phyloP scores from a whole-genome alignment of 2,888 invertebrate genomes.

The Octodonta nipae region DNA sequence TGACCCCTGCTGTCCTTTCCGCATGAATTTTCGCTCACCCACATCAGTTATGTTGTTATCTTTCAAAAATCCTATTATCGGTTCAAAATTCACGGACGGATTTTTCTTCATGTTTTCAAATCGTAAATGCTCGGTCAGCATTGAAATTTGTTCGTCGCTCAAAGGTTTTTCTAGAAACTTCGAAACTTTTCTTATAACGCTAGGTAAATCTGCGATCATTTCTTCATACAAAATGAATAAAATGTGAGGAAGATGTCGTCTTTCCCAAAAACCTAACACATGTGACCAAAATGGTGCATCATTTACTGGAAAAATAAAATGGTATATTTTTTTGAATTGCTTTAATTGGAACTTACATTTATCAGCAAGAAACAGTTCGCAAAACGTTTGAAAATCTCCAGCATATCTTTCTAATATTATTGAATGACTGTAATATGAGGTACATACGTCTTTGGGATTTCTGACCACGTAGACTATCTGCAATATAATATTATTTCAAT shows the following conservation, averaged over 20 bases:
- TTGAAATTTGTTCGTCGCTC: slow-evolving; percentile 17
- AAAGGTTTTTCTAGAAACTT: slow-evolving; percentile 21
- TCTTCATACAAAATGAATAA: slow-evolving; percentile 28
- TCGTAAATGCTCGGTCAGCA: slow-evolving; percentile 23
- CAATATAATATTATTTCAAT: slow-evolving; percentile 22
- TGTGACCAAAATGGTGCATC: slow-evolving; percentile 27
- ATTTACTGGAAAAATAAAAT: too few species aligned
- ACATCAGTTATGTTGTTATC: slow-evolving; percentile 26
- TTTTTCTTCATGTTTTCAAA: slow-evolving; percentile 42
- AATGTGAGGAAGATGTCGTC: slow-evolving; percentile 23
- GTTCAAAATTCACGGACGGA: slow-evolving; percentile 42
- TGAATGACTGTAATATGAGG: slow-evolving; percentile 57
- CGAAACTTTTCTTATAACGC: slow-evolving; percentile 19
- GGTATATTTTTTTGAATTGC: too few species aligned
- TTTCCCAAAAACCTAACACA: slow-evolving; percentile 25
- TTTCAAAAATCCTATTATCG: slow-evolving; percentile 26
- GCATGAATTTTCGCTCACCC: slow-evolving; percentile 34
- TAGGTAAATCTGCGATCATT: slow-evolving; percentile 21
- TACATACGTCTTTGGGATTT: slow-evolving; percentile 57
- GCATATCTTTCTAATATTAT: slow-evolving; percentile 43
- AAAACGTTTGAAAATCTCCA: slow-evolving; percentile 44
- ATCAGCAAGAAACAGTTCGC: slow-evolving; percentile 46
- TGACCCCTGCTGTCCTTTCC: slow-evolving; percentile 35
- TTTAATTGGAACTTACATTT: slow-evolving; percentile 34
- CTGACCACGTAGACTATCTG: slow-evolving; percentile 57